A percentile compares a stretch with the other conserved stretches of the same genome.
These are phyloP conservation scores for Morus bassanus DNA, from an alignment of 2,797 vertebrate species.

Conservation along the genomic window DNA sequence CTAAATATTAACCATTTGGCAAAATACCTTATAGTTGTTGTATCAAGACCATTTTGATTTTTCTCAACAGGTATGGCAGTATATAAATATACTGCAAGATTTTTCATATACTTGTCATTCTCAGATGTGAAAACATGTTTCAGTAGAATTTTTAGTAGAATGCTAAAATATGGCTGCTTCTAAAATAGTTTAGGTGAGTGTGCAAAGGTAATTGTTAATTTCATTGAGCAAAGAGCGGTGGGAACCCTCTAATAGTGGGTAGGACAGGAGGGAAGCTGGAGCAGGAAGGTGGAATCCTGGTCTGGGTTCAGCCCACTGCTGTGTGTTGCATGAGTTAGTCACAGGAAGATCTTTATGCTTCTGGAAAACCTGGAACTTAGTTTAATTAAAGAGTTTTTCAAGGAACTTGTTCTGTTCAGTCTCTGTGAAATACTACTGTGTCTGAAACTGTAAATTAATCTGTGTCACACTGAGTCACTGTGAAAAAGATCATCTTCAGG, in stretches of 20 bases:
- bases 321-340: background rate
- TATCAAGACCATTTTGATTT: conserved; percentile 5
- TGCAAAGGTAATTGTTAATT: background rate
- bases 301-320: background rate
- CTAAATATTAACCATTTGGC: background rate
- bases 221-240: background rate
- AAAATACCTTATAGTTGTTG: background rate
- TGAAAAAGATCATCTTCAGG: background rate
- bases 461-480: background rate
- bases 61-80: conserved; percentile 5
- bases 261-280: background rate
- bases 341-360: background rate
- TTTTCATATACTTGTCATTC: background rate
- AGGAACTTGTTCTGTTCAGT: background rate
- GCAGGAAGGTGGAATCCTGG: background rate
- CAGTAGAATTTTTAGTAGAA: background rate
- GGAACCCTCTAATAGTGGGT: rapidly evolving
- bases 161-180: background rate
- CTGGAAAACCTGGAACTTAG: background rate
- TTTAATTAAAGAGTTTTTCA: background rate
- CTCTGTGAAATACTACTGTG: background rate
- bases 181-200: background rate
- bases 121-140: background rate
- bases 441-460: background rate
- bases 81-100: background rate